phyloP scores from a whole-genome alignment of 1,140 invertebrate species.

The Pinna nobilis region DNA sequence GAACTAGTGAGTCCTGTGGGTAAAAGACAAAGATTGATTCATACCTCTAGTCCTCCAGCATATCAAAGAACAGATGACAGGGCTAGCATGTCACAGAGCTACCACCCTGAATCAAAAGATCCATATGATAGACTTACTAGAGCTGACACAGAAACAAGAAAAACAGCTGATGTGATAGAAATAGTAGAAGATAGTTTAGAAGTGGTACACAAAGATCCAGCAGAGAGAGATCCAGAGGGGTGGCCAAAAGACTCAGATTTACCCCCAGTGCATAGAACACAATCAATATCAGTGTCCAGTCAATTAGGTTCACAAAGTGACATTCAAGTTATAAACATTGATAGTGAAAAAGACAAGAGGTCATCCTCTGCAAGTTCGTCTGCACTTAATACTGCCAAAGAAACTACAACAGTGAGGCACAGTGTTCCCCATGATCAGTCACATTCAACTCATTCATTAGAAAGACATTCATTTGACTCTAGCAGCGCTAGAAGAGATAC shows the following conservation, averaged over 20 bases:
- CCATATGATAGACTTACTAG: constrained; percentile 22
- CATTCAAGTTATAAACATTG: constrained; percentile 15
- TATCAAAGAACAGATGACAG: constrained; percentile 21
- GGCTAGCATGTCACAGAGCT: constrained; percentile 15
- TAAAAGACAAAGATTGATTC: constrained; percentile 25
- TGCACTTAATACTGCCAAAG: no score
- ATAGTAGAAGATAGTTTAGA: constrained; percentile 34
- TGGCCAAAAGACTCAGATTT: constrained; percentile 22
- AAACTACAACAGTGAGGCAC: background rate
- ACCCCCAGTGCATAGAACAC: constrained; percentile 7
- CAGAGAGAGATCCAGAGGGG: constrained; percentile 19
- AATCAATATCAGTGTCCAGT: constrained; percentile 26
- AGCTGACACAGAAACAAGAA: background rate
- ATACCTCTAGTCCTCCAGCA: background rate
- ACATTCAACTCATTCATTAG: background rate
- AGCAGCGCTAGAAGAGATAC: background rate
- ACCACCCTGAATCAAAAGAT: constrained; percentile 8
- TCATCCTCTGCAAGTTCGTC: background rate
- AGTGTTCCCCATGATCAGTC: constrained; percentile 1
- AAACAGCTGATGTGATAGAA: constrained; percentile 16
- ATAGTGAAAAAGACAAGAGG: background rate
- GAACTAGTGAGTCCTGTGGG: constrained; percentile 30
- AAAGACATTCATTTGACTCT: constrained; percentile 13
- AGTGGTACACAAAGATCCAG: constrained; percentile 28
- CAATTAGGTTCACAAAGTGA: background rate